Conservation (phyloP, 1,140 invertebrate genomes). For the Panonychus citri region DNA sequence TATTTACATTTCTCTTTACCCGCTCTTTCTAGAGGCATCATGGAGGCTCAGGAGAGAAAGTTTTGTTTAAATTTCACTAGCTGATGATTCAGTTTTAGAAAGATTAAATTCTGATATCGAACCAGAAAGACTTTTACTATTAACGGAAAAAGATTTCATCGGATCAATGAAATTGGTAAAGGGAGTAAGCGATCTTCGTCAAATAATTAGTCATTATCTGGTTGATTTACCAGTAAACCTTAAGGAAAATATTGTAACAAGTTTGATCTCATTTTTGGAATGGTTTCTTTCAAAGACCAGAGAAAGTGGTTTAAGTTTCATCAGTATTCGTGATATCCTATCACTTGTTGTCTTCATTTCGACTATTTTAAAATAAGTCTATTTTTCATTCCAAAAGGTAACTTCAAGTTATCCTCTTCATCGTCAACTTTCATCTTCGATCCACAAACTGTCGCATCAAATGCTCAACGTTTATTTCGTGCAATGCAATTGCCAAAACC, state of each 20-base stretch:
- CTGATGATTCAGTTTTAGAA: slow-evolving; percentile 95
- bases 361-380: slow-evolving; percentile 26
- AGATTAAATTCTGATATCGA: slow-evolving; percentile 88
- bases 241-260: slow-evolving; percentile 34
- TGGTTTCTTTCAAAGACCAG: slow-evolving; percentile 36
- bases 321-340: slow-evolving; percentile 77
- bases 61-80: slow-evolving; percentile 62
- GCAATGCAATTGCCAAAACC: slow-evolving; percentile 69
- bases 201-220: slow-evolving; percentile 59
- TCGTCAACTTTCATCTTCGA: slow-evolving; percentile 41
- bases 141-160: slow-evolving; percentile 49
- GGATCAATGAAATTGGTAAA: slow-evolving; percentile 81
- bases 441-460: slow-evolving; percentile 56
- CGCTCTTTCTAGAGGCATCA: no score
- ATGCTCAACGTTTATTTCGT: slow-evolving; percentile 57
- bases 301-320: slow-evolving; percentile 1
- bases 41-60: no score
- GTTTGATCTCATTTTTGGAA: slow-evolving; percentile 51
- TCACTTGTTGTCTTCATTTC: slow-evolving; percentile 84
- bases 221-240: slow-evolving; percentile 27
- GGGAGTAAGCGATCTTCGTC: slow-evolving; percentile 40
- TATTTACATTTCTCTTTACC: no score
- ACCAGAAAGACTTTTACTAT: slow-evolving; percentile 62
- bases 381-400: slow-evolving; percentile 23
- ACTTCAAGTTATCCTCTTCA: neutral